Percentiles rank a stretch among this genome's conserved stretches.
These are phyloP conservation scores for Lutraria rhynchaena DNA, from an alignment of 1,140 invertebrate genomes.

Conservation along the genomic window DNA sequence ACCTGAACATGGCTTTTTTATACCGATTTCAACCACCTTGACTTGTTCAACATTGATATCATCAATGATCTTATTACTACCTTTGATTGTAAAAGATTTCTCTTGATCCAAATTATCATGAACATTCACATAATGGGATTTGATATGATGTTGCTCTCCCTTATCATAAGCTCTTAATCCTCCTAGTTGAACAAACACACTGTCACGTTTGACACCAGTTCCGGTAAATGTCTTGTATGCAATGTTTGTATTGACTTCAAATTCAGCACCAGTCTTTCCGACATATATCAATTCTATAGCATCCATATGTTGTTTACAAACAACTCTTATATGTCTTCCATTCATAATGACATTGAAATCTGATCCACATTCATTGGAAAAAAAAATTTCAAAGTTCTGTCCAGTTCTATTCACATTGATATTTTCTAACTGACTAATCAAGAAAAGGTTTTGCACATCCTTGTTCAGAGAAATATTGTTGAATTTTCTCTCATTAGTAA, in stretches of 20 bases:
- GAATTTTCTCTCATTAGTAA: neutral
- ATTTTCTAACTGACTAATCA: neutral
- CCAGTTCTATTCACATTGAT: neutral
- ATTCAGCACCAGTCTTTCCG: neutral
- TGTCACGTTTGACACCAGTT: neutral
- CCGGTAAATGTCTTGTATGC: neutral
- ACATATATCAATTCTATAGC: conserved; percentile 3
- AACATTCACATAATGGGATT: too few relatives aligned
- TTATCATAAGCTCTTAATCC: neutral
- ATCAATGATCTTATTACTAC: too few relatives aligned
- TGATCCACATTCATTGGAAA: conserved; percentile 21
- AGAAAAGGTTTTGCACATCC: neutral
- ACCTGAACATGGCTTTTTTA: conserved; percentile 13
- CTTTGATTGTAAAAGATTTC: too few relatives aligned
- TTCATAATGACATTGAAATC: conserved; percentile 20
- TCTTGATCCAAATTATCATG: too few relatives aligned
- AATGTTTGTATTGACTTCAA: conserved; percentile 1
- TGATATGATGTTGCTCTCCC: neutral
- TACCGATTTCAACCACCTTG: conserved; percentile 36
- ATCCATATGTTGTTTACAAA: neutral
- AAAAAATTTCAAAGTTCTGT: conserved; percentile 13
- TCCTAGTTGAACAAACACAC: conserved; percentile 33
- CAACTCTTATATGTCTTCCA: conserved; percentile 12
- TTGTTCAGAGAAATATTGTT: neutral
- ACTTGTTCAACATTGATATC: neutral